Evolutionary conservation across 2,113 vertebrate species (phyloP), one percentile per base, ranked within the genome.

Genomic region (Lasiurus cinereus): DNA sequence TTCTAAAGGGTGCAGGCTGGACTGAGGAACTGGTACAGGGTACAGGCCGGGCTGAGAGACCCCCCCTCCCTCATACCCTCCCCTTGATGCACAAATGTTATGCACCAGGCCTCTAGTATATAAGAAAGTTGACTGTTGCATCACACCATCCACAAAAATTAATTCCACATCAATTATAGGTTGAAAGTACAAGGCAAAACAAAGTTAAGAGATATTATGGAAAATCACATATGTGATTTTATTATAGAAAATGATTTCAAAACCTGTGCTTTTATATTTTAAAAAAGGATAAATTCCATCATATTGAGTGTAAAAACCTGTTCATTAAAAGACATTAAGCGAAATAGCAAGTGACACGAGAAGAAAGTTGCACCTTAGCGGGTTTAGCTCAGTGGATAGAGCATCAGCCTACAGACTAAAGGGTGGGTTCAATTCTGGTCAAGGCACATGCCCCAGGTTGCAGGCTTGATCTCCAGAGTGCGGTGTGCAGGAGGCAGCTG

Each of bases 121-220:
- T 59, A 39, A 59, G 62, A 56, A 90, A 77, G 31, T 27, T 27
- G 62, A 50, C 46, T 27, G 19, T 62, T 36, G 19, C 67, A 31
- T 48, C 50, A 78, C 3, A 78, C 62, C 10, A 70, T 77, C 84
- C 39, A 77, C 31, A 90, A 50, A 93, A 89, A 69, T 48, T 69
- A 69, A 78, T 89, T 83, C 69, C 70, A 76, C 50, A 48, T 76
- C 78, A 90, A 11, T 66, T 64, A 33, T 22, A 79, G 56, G 46
- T 33, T 67, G 33, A 64, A 85, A 91, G 16, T 73, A 24, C n/a
- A 82, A 87, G 56, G 70, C 18, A 87, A 91, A 84, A 70, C 43
- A 74, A 83, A 79, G 73, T 33, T 67, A 72, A 80, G 54, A 91
- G 48, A 67, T 76, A 56, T 82, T 79, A 43, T 62, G 64, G 27